Evolutionary conservation across 2,888 invertebrate genomes (phyloP).

Genomic region (Scaptomyza caliginosa): DNA sequence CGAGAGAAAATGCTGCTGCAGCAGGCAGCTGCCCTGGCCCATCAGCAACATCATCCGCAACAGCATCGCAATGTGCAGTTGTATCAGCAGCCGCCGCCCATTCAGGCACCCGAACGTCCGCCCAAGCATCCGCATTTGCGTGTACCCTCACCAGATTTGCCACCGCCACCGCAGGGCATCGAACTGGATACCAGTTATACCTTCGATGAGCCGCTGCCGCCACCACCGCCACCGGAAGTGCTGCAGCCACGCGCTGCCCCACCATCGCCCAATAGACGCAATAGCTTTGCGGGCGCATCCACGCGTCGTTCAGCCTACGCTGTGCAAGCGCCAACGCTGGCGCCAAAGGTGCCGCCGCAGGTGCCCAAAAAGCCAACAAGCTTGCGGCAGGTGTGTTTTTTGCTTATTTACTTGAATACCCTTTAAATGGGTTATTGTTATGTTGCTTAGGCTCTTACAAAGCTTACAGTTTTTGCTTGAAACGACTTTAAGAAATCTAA

Average conservation of each 20-base stretch:
- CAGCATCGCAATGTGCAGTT: constrained; percentile 61
- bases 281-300: constrained; percentile 84
- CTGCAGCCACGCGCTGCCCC: constrained; percentile 78
- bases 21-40: constrained; percentile 80
- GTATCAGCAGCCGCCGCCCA: constrained; percentile 83
- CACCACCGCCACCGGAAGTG: constrained; percentile 84
- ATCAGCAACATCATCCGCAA: constrained; percentile 82
- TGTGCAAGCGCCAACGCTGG: constrained; percentile 50
- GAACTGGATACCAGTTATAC: constrained; percentile 77
- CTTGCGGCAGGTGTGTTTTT: constrained; percentile 77
- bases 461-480: too few species aligned
- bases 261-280: constrained; percentile 82
- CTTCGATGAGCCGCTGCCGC: constrained; percentile 84
- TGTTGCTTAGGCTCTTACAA: too few species aligned
- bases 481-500: too few species aligned
- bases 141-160: constrained; percentile 84
- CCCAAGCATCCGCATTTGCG: constrained; percentile 90
- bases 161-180: constrained; percentile 83
- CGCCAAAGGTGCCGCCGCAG: constrained; percentile 83
- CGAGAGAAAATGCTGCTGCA: constrained; percentile 82
- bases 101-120: constrained; percentile 87
- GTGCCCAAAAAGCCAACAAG: constrained; percentile 82
- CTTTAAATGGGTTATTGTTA: background rate
- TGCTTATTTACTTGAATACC: background rate
- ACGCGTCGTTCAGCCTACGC: constrained; percentile 75